A percentile compares a stretch with the other conserved stretches of the same genome.
Conservation (phyloP, 2,888 invertebrate species). For the Tridacna gigas region DNA sequence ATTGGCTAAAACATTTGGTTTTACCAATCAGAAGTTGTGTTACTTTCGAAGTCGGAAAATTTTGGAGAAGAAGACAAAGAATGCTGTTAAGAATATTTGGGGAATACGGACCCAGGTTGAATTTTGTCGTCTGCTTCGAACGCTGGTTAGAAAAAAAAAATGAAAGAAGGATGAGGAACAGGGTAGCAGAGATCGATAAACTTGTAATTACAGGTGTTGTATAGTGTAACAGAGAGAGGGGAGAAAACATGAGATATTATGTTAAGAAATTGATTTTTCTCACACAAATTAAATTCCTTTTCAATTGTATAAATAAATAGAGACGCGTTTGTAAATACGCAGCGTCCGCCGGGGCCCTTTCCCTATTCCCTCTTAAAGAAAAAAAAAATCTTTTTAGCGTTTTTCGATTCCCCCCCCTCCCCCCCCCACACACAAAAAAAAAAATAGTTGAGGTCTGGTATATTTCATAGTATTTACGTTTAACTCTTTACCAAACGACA, state of each 20-base stretch:
- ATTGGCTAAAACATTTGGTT: too few species aligned
- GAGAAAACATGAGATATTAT: conserved; percentile 20
- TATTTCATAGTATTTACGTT: not conserved
- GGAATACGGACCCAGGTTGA: too few species aligned
- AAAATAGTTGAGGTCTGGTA: too few species aligned
- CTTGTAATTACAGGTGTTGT: conserved; percentile 25
- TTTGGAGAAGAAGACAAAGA: too few species aligned
- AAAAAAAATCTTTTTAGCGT: too few species aligned
- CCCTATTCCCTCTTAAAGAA: not conserved
- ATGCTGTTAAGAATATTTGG: too few species aligned
- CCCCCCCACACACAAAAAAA: too few species aligned
- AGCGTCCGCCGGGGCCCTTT: not conserved
- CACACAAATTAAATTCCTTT: conserved; percentile 27
- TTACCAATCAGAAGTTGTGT: too few species aligned
- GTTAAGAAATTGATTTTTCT: conserved; percentile 30
- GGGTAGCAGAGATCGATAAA: not conserved
- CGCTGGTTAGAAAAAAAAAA: not conserved
- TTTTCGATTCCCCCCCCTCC: too few species aligned
- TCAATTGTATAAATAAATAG: conserved; percentile 31
- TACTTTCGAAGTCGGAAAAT: too few species aligned
- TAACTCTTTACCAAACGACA: too few species aligned
- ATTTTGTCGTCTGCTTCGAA: not conserved
- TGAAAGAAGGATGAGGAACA: not conserved
- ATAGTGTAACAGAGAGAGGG: conserved; percentile 5
- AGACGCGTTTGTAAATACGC: conserved; percentile 22